Evolutionary conservation across 1,140 invertebrate species (phyloP).

Genomic region (Platyscapa corneri): DNA sequence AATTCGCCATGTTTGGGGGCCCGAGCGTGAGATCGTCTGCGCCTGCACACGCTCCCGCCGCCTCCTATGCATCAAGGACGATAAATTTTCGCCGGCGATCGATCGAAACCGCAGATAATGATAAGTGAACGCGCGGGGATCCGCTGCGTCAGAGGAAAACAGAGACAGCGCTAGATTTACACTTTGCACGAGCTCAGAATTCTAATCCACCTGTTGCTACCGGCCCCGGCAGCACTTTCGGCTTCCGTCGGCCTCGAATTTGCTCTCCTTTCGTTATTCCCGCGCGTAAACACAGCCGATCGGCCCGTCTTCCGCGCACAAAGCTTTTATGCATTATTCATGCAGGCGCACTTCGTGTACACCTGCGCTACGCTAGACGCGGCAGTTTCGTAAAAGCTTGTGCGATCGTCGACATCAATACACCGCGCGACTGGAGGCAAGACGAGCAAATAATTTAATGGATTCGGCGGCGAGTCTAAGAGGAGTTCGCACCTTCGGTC

Average conservation of each 20-base stretch:
- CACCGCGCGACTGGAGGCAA: no score
- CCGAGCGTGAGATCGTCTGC: conserved; percentile 17
- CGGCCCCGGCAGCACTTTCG: neutral
- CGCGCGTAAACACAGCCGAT: neutral
- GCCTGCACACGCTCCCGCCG: neutral
- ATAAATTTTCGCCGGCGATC: conserved; percentile 43
- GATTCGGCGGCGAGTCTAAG: neutral
- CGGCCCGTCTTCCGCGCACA: neutral
- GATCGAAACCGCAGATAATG: neutral
- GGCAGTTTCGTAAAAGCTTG: neutral
- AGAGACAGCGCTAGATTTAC: no score
- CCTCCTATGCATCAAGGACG: conserved; percentile 9
- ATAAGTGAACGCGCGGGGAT: neutral
- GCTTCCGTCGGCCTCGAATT: conserved; percentile 6
- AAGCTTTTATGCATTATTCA: conserved; percentile 32
- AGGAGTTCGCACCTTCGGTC: conserved; percentile 34
- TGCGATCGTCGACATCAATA: neutral
- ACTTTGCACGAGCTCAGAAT: neutral
- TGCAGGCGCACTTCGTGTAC: neutral
- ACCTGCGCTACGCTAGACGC: neutral
- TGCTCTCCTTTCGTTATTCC: conserved; percentile 30
- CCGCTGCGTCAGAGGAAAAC: neutral
- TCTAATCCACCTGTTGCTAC: conserved; percentile 12
- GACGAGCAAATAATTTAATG: conserved; percentile 11
- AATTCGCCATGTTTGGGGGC: conserved; percentile 36